These are phyloP conservation scores for Microhierax caerulescens DNA, from an alignment of 2,797 vertebrate genomes.

Conservation along the genomic window DNA sequence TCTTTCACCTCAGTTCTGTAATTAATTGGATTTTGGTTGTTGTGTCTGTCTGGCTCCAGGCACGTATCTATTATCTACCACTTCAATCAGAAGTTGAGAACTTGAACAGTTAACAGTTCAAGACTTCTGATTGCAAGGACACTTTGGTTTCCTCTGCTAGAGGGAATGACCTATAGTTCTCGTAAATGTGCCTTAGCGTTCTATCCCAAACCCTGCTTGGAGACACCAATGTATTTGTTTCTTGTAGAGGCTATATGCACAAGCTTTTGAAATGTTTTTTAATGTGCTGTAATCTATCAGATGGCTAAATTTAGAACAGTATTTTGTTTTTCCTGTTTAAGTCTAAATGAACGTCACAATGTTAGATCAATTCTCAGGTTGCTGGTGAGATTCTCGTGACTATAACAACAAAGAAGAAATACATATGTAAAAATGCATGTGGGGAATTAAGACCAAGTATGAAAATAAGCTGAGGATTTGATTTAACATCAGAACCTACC, in stretches of 20 bases:
- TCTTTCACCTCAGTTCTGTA: background rate
- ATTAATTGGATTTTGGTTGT: background rate
- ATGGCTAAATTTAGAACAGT: background rate
- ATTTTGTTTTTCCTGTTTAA: background rate
- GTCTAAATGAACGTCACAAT: background rate
- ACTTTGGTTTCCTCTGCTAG: background rate
- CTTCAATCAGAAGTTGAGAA: background rate
- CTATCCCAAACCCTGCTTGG: background rate
- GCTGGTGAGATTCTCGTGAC: background rate
- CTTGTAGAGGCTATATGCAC: rapidly evolving
- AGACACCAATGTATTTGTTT: background rate
- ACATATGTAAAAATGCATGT: background rate
- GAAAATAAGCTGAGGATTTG: background rate
- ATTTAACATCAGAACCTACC: background rate
- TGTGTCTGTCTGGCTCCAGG: background rate
- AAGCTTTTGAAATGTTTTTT: background rate
- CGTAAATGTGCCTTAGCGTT: background rate
- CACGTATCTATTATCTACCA: background rate
- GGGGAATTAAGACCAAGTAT: background rate
- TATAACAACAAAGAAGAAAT: background rate
- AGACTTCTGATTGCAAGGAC: background rate
- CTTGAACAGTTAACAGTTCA: background rate
- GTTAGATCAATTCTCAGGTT: background rate
- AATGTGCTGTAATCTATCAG: background rate
- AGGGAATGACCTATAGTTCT: background rate